These are phyloP conservation scores for Vanessa cardui DNA, from an alignment of 2,888 invertebrate genomes.

Conservation along the genomic window DNA sequence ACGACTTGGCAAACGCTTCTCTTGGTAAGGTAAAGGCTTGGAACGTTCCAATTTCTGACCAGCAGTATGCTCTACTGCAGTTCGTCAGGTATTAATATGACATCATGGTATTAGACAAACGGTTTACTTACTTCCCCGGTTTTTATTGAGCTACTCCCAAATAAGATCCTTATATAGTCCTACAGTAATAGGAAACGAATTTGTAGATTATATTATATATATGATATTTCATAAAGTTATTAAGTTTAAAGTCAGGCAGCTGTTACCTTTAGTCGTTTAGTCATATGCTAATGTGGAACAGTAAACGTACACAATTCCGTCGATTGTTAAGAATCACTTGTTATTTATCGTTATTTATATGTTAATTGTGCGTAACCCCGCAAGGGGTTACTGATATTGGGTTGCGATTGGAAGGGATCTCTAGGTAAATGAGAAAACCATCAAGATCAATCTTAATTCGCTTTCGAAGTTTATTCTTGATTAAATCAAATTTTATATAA, in stretches of 20 bases:
- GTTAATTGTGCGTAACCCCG: constrained; percentile 64
- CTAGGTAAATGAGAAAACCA: background rate
- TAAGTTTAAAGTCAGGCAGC: constrained; percentile 17
- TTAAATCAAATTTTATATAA: too few species aligned
- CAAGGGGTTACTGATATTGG: constrained; percentile 46
- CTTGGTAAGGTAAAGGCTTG: too few species aligned
- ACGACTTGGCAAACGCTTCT: too few species aligned
- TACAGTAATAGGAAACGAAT: too few species aligned
- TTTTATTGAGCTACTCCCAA: too few species aligned
- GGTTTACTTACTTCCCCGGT: too few species aligned
- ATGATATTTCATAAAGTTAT: background rate
- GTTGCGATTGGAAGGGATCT: constrained; percentile 42
- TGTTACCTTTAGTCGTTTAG: constrained; percentile 22
- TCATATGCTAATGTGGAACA: constrained; percentile 47
- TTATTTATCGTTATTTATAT: constrained; percentile 81
- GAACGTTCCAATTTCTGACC: too few species aligned
- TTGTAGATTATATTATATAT: background rate
- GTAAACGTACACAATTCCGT: constrained; percentile 56
- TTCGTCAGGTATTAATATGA: too few species aligned
- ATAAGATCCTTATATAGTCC: background rate
- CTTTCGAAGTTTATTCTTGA: background rate
- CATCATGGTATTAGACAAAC: too few species aligned
- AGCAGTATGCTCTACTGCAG: too few species aligned
- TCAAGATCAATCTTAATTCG: background rate
- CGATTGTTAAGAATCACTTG: constrained; percentile 75